A percentile compares a stretch with the other conserved stretches of the same genome.
Evolutionary conservation across 2,797 vertebrate genomes (phyloP).

Genomic region (Sarcoramphus papa): DNA sequence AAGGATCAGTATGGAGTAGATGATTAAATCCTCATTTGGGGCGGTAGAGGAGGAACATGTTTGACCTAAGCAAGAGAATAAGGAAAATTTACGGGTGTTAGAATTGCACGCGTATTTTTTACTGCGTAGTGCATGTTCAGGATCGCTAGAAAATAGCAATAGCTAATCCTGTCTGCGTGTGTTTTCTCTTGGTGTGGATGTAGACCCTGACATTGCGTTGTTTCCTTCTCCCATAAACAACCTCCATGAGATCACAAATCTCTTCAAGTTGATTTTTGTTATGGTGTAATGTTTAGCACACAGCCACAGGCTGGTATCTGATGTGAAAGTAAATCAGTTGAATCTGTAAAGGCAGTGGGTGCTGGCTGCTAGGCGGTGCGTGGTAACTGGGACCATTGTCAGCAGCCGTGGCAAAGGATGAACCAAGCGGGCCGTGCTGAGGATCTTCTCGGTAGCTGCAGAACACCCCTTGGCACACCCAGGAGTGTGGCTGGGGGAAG

Average conservation of each 20-base stretch:
- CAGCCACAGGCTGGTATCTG: not conserved
- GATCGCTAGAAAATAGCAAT: not conserved
- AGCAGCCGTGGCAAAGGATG: not conserved
- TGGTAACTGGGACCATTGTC: not conserved
- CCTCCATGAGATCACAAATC: not conserved
- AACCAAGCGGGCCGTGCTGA: not conserved
- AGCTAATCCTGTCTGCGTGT: too few relatives aligned
- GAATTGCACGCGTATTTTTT: not conserved
- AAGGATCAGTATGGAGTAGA: not conserved
- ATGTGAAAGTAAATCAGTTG: not conserved
- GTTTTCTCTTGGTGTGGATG: not conserved
- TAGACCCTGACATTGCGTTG: rapidly evolving
- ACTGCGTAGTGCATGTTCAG: not conserved
- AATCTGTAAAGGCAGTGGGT: rapidly evolving
- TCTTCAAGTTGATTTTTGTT: too few relatives aligned
- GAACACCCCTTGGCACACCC: not conserved
- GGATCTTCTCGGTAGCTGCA: not conserved
- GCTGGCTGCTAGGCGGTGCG: not conserved
- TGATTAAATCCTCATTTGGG: not conserved
- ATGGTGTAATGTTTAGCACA: not conserved
- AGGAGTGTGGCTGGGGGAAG: not conserved
- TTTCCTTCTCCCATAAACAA: not conserved
- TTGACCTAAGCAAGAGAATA: not conserved
- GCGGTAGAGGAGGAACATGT: too few relatives aligned
- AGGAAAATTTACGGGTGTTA: not conserved